Percentiles rank a stretch among this genome's conserved stretches.
Conservation (phyloP, 2,797 vertebrate genomes). For the Buphagus erythrorhynchus region DNA sequence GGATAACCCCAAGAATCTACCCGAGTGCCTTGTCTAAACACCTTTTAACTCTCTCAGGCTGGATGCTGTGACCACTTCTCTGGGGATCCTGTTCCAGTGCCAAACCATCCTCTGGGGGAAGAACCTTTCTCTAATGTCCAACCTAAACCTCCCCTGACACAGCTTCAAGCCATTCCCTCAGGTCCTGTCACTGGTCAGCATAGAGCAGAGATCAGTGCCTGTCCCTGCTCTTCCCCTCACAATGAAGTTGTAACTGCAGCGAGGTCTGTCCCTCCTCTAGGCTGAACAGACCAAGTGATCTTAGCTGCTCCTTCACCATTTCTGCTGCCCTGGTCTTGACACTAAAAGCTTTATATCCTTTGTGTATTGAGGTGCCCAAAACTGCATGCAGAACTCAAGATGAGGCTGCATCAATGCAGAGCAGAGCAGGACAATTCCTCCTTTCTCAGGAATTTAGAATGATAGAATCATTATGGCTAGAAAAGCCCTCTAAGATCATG, state of each 20-base stretch:
- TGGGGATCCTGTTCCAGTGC: background rate
- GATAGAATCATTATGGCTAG: background rate
- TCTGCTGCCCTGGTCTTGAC: background rate
- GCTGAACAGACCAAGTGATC: background rate
- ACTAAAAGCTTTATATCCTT: background rate
- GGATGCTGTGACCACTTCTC: background rate
- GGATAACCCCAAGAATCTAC: background rate
- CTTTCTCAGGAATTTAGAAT: background rate
- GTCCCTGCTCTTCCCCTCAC: rapidly evolving
- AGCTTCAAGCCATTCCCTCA: background rate
- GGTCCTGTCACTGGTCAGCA: background rate
- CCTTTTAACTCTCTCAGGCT: background rate
- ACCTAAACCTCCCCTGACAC: rapidly evolving
- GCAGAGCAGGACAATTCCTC: background rate
- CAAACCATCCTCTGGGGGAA: background rate
- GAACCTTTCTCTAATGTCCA: background rate
- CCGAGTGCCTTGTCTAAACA: background rate
- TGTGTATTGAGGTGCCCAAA: background rate
- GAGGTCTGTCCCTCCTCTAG: too few relatives aligned
- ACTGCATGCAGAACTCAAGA: background rate
- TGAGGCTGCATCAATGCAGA: background rate
- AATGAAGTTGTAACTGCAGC: rapidly evolving
- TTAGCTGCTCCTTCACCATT: background rate
- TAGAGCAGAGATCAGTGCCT: background rate
- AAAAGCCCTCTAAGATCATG: background rate